Percentiles rank a stretch among this genome's conserved stretches.
phyloP scores from a whole-genome alignment of 2,113 vertebrate species.

The Columba livia region DNA sequence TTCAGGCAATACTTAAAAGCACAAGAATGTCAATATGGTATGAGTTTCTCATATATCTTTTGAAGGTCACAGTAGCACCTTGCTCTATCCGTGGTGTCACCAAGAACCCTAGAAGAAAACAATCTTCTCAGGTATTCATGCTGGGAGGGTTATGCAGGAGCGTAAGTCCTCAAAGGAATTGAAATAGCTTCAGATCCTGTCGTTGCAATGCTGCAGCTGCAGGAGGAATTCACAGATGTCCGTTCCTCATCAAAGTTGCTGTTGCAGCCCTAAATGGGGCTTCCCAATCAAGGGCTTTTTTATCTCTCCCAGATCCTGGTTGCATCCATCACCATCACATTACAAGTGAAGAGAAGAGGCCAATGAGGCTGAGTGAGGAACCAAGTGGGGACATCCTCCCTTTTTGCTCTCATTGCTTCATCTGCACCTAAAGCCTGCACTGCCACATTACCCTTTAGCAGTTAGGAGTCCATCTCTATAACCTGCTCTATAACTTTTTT shows the following conservation, averaged over 20 bases:
- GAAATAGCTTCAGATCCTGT: background rate
- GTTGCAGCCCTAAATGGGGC: background rate
- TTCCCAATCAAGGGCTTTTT: background rate
- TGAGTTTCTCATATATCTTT: background rate
- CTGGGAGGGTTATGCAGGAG: background rate
- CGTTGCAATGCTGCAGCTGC: background rate
- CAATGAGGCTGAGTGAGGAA: background rate
- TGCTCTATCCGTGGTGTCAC: background rate
- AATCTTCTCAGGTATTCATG: background rate
- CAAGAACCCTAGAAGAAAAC: background rate
- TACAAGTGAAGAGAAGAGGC: background rate
- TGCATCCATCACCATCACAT: background rate
- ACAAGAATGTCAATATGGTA: background rate
- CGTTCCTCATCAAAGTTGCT: background rate
- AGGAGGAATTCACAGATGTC: background rate
- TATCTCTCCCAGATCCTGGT: accelerated
- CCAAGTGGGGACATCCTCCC: accelerated
- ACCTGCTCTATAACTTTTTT: background rate
- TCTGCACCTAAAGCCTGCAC: background rate
- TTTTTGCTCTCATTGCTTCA: background rate
- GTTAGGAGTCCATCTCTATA: accelerated
- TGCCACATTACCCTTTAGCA: background rate
- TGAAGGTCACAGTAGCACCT: background rate
- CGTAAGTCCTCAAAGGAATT: background rate
- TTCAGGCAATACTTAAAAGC: background rate